A percentile compares a stretch with the other conserved stretches of the same genome.
Evolutionary conservation across 2,113 vertebrate species (phyloP).

Genomic region (Campylorhamphus procurvoides): DNA sequence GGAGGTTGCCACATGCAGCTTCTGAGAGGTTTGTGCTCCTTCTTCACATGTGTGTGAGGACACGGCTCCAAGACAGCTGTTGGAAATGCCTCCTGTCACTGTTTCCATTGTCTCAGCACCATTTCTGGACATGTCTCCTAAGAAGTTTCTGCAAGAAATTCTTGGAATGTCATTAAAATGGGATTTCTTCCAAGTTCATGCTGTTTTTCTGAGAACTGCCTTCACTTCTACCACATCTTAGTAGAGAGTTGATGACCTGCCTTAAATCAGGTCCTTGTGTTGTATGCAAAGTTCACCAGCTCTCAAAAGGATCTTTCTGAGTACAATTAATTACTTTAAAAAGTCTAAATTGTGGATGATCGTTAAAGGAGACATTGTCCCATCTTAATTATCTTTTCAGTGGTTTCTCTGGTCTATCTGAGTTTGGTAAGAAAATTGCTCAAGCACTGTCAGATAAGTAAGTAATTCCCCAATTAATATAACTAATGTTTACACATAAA

Average conservation of each 20-base stretch:
- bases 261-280: not conserved
- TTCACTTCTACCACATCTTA: not conserved
- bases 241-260: not conserved
- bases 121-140: not conserved
- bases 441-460: not conserved
- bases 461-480: constrained; percentile 48
- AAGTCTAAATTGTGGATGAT: not conserved
- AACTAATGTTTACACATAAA: not conserved
- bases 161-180: not conserved
- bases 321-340: constrained; percentile 17
- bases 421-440: not conserved
- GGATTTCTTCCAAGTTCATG: not conserved
- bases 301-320: not conserved
- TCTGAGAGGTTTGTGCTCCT: not conserved
- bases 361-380: not conserved
- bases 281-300: not conserved
- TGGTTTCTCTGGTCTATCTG: not conserved
- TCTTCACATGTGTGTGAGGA: rapidly evolving
- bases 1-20: not conserved
- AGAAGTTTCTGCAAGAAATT: not conserved
- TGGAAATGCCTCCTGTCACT: not conserved
- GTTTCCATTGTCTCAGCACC: not conserved
- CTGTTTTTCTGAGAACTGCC: not conserved
- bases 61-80: not conserved
- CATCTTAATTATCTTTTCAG: constrained; percentile 16